Percentiles rank a stretch among this genome's conserved stretches.
These are phyloP conservation scores for Holothuria glaberrima DNA, from an alignment of 35 echinoderm and acorn worm species.

Conservation along the genomic window DNA sequence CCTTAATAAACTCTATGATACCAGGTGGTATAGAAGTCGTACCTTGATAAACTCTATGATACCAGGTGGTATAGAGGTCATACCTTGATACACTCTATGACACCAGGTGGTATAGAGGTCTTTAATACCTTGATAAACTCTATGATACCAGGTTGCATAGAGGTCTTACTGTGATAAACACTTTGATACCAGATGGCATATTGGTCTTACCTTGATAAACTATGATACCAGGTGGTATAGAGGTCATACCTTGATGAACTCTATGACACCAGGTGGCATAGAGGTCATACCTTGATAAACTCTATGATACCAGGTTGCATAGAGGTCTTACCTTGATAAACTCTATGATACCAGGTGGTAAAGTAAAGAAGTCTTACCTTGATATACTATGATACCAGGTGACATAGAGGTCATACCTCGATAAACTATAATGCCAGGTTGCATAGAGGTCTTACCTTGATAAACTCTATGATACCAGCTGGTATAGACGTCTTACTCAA, in stretches of 20 bases:
- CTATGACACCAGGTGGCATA: too few species aligned
- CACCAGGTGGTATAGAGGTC: too few species aligned
- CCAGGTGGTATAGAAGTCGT: neutral
- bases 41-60: too few species aligned
- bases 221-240: too few species aligned
- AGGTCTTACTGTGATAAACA: neutral
- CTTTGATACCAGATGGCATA: neutral
- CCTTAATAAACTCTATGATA: slow-evolving; percentile 6
- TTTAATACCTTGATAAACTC: too few species aligned
- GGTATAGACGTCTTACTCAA: slow-evolving; percentile 98
- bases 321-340: too few species aligned
- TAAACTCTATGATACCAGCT: slow-evolving; percentile 94
- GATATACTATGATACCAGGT: slow-evolving; percentile 83
- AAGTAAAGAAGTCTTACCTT: neutral
- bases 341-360: neutral
- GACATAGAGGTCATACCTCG: neutral
- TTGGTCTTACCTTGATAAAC: too few species aligned
- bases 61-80: too few species aligned
- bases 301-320: neutral
- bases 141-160: too few species aligned
- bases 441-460: slow-evolving; percentile 60
- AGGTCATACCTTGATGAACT: too few species aligned
- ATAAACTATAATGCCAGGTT: neutral
- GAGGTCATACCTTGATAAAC: slow-evolving; percentile 1
- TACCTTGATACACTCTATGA: too few species aligned